Percentiles rank a stretch among this genome's conserved stretches.
phyloP scores from a whole-genome alignment of 2,113 vertebrate genomes.

The Grus americana region DNA sequence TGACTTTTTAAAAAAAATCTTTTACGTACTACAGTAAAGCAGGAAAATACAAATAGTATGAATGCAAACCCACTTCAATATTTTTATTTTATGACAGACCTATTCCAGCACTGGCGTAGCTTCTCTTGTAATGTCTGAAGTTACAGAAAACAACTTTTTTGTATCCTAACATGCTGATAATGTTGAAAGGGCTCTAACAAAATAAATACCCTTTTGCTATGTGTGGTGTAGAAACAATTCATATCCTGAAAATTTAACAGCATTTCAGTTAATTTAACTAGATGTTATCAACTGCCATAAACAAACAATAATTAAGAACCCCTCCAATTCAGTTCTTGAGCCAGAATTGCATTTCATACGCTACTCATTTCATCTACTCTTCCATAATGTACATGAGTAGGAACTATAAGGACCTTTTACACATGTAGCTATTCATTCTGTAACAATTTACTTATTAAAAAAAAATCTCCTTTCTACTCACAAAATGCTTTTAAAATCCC shows the following conservation, averaged over 20 bases:
- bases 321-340: background rate
- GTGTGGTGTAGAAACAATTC: background rate
- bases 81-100: background rate
- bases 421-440: background rate
- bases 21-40: background rate
- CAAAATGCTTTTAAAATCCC: constrained; percentile 6
- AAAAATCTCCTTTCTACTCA: background rate
- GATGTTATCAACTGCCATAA: background rate
- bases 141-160: background rate
- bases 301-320: background rate
- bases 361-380: background rate
- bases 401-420: background rate
- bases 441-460: constrained; percentile 37
- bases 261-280: background rate
- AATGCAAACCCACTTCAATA: background rate
- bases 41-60: background rate
- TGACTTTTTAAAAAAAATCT: background rate
- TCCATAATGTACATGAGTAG: background rate
- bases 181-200: background rate
- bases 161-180: background rate
- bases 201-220: background rate
- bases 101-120: background rate
- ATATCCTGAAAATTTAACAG: background rate
- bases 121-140: background rate
- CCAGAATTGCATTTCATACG: background rate